Conservation (phyloP, 2,113 vertebrate genomes). For the Arothron firmamentum region DNA sequence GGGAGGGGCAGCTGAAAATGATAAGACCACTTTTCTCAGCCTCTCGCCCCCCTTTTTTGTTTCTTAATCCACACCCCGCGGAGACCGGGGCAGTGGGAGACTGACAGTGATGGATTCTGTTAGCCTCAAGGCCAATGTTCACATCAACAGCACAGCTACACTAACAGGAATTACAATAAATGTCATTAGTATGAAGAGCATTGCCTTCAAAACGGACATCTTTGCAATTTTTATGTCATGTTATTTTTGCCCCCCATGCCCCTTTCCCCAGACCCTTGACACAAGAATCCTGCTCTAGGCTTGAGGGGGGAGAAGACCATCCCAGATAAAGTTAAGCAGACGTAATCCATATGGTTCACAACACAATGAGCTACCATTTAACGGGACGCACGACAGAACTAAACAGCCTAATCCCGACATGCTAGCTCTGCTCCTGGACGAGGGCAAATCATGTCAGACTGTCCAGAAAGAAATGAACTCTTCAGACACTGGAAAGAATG, state of each 20-base stretch:
- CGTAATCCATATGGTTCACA: conserved; percentile 8
- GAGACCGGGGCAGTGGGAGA: conserved; percentile 26
- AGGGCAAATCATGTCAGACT: background rate
- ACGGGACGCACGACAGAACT: background rate
- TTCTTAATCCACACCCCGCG: conserved; percentile 53
- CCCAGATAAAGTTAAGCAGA: conserved; percentile 1
- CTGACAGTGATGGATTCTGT: conserved; percentile 8
- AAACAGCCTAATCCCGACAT: background rate
- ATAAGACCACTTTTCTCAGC: conserved; percentile 44
- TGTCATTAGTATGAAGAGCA: background rate
- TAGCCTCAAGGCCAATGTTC: background rate
- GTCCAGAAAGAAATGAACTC: background rate
- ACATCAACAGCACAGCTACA: background rate
- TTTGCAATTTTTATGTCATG: background rate
- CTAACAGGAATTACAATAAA: background rate
- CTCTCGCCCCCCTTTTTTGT: conserved; percentile 31
- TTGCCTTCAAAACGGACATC: background rate
- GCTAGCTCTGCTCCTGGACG: background rate
- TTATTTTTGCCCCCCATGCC: background rate
- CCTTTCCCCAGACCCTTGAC: conserved; percentile 5
- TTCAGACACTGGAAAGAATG: too few relatives aligned
- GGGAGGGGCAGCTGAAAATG: conserved; percentile 43
- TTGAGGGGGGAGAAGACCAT: conserved; percentile 14
- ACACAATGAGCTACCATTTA: conserved; percentile 2
- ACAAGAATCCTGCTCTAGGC: conserved; percentile 6